phyloP scores from a whole-genome alignment of 2,113 vertebrate genomes.

The Himantopus leucocephalus region DNA sequence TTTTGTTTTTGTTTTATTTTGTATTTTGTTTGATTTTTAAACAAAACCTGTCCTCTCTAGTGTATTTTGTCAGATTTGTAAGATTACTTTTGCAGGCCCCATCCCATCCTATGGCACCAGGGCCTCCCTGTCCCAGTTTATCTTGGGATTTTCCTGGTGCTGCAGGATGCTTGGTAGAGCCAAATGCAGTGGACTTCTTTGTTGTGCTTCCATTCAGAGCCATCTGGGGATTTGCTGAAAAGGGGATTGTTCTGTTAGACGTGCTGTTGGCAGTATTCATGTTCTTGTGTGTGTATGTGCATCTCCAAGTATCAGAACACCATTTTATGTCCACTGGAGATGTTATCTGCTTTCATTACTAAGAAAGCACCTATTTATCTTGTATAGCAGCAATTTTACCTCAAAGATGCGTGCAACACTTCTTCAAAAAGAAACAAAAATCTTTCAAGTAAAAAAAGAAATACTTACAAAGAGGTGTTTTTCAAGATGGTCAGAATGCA shows the following conservation, averaged over 20 bases:
- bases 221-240: background rate
- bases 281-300: background rate
- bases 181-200: background rate
- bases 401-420: background rate
- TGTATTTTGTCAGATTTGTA: background rate
- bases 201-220: background rate
- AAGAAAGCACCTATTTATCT: background rate
- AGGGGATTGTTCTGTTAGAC: rapidly evolving
- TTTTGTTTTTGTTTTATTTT: background rate
- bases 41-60: background rate
- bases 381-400: background rate
- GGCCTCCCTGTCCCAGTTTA: background rate
- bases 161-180: background rate
- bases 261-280: background rate
- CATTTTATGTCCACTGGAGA: background rate
- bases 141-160: background rate
- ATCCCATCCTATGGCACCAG: background rate
- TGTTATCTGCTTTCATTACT: background rate
- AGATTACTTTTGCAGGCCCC: background rate
- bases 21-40: background rate
- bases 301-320: background rate
- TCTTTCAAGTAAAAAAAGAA: slow-evolving; percentile 10
- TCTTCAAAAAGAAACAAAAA: background rate
- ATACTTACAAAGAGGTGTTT: background rate
- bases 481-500: background rate